Base-by-base conservation (phyloP, 2,113 vertebrate genomes). In the Psophia crepitans region DNA sequence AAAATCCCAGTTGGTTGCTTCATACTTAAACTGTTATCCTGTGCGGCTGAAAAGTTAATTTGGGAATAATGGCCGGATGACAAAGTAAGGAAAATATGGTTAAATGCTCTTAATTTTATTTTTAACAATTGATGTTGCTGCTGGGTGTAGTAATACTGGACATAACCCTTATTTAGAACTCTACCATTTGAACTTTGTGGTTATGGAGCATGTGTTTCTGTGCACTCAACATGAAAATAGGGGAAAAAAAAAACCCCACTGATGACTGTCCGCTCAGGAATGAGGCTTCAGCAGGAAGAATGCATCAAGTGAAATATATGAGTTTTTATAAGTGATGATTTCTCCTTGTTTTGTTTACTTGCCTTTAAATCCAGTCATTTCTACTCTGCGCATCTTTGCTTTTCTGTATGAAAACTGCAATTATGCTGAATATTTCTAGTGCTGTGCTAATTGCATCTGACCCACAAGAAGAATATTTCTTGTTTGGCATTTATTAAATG, bases 1-100 rank as follows among this genome's bases (percentile, higher is more conserved):
- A 79, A 95, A 92, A 75, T 86, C 87, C 85, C 84, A 75, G 41
- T 21, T 94, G 70, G 68, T 77, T 95, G 41, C 71, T 87, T 94
- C 77, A 75, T 96, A 33, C 60, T 91, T 94, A 87, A 92, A 81
- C 64, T 76, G 7, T n/a, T 92, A 48, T 64, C 65, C 73, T 64
- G 24, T 87, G 73, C 71, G 90, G 68, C 68, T 68, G 88, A 71
- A 71, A 95, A 92, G 44, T 61, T 88, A 92, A 86, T 78, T 81
- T 89, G 57, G 65, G 92, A 60, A 77, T 94, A 94, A 88, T 39
- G 20, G 9, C 8, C 6, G 9, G 35, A 96, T 93, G 80, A 93
- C 48, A 71, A 87, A 94, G 44, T 30, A 82, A 85, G 84, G n/a
- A 94, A 96, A 96, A 85, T 70, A 80, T 19, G 53, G 73, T 48